Evolutionary conservation across 2,888 invertebrate genomes (phyloP).

Genomic region (Gymnosoma rotundatum): DNA sequence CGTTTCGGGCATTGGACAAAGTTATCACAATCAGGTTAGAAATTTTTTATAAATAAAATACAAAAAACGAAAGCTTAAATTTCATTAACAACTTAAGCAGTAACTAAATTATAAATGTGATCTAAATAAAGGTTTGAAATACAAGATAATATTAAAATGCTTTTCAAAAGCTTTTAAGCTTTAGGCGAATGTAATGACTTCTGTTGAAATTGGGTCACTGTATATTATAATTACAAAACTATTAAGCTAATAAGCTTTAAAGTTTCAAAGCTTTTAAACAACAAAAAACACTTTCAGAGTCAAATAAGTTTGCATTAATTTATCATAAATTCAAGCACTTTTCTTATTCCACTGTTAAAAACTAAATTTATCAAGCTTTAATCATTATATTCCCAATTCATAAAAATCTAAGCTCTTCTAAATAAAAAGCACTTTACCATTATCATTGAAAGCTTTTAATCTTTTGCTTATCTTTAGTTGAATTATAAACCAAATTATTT

Average conservation of each 20-base stretch:
- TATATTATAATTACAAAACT: too few species aligned
- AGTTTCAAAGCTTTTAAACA: not conserved
- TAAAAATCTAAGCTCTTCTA: not conserved
- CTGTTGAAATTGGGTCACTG: too few species aligned
- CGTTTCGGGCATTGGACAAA: conserved; percentile 83
- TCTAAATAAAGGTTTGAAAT: too few species aligned
- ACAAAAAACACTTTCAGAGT: too few species aligned
- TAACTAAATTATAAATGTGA: too few species aligned
- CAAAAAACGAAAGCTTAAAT: not conserved
- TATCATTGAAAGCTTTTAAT: not conserved
- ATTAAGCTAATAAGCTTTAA: too few species aligned
- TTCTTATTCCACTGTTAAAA: too few species aligned
- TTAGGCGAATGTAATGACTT: too few species aligned
- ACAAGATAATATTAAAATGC: too few species aligned
- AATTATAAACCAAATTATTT: not conserved
- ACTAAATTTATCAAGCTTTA: not conserved
- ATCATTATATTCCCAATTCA: not conserved
- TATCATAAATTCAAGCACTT: too few species aligned
- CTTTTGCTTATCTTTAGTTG: conserved; percentile 5
- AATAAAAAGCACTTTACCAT: not conserved
- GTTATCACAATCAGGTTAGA: conserved; percentile 83
- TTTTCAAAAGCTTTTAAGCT: too few species aligned
- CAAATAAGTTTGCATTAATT: too few species aligned
- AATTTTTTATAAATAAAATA: conserved; percentile 35
- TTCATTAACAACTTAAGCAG: not conserved